Base-by-base conservation (phyloP, 2,888 invertebrate species). In the Pollenia angustigena region DNA sequence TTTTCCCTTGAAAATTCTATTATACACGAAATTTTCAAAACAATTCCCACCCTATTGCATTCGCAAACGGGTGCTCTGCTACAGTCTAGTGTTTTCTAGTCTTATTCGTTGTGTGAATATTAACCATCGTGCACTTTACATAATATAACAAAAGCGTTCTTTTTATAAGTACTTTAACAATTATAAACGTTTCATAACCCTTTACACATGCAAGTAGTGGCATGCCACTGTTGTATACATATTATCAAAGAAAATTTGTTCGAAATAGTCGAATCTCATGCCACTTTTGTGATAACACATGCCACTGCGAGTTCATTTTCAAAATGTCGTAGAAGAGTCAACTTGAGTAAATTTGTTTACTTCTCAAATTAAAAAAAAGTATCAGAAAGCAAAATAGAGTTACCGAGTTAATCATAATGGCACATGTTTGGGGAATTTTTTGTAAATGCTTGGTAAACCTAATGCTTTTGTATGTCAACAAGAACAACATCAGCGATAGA, bases 81-180 rank as follows among this genome's bases (percentile, higher is more conserved):
- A 14, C 40, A 46, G n/a, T n/a, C n/a, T n/a, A n/a, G 32, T 54
- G 54, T 72, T 42, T 42, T 79, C 23, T 68, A 18, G 54, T 42
- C 56, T 50, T n/a, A 48, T 56, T 18, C 48, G 23, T 50, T 64
- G 46, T 58, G 81, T 85, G 81, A 85, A 81, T 81, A 85, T 85
- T 81, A 72, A 81, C 81, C 78, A 44, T 60, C 52, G 58, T 68
- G 81, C 68, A 81, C 74, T 85, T 85, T 81, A 79, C 78, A 82
- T 85, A 82, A 87, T 87, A 84, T 84, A 84, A 87, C 81, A 84
- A 84, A 84, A 86, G 80, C 86, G 84, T 87, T 84, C n/a, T 60
- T 80, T 62, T 52, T 40, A 62, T 68, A 80, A 86, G 86, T 75
- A 75, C 86, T 87, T 84, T 78, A 81, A 76, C 72, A 83, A 84